These are phyloP conservation scores for Microctenopoma lineatum DNA, from an alignment of 2,797 vertebrate genomes.

Conservation along the genomic window DNA sequence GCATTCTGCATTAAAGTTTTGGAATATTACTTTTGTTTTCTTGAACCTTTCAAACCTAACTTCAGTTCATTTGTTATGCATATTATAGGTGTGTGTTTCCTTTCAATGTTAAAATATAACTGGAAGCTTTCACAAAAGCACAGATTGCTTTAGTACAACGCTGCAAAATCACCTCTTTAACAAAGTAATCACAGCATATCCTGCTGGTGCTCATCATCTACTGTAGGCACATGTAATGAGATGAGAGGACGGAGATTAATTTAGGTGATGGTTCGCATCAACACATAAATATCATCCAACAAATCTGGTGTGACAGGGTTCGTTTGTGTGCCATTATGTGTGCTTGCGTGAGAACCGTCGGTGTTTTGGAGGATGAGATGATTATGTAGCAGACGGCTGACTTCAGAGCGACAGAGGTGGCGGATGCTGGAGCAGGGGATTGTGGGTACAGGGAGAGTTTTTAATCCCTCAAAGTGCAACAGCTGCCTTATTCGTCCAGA, in stretches of 20 bases:
- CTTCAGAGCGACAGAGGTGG: conserved; percentile 47
- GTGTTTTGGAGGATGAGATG: conserved; percentile 58
- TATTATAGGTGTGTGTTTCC: too few relatives aligned
- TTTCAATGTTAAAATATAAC: too few relatives aligned
- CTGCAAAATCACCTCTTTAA: too few relatives aligned
- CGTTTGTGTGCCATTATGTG: background rate
- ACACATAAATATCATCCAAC: conserved; percentile 11
- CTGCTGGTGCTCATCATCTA: background rate
- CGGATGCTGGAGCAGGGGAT: conserved; percentile 59
- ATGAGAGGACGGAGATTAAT: background rate
- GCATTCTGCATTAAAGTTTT: too few relatives aligned
- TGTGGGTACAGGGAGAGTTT: conserved; percentile 58
- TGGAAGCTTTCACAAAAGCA: too few relatives aligned
- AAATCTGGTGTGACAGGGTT: conserved; percentile 21
- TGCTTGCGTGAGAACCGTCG: conserved; percentile 27
- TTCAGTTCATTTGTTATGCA: too few relatives aligned
- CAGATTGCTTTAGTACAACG: too few relatives aligned
- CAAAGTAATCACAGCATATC: background rate
- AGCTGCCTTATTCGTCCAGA: conserved; percentile 51
- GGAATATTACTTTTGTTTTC: too few relatives aligned
- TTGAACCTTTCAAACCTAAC: too few relatives aligned
- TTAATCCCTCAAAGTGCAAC: conserved; percentile 70
- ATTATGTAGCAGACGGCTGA: conserved; percentile 58
- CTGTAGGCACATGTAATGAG: background rate
- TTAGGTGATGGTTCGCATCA: conserved; percentile 7